Conservation (phyloP, 2,888 invertebrate species). For the Adelphocoris suturalis region DNA sequence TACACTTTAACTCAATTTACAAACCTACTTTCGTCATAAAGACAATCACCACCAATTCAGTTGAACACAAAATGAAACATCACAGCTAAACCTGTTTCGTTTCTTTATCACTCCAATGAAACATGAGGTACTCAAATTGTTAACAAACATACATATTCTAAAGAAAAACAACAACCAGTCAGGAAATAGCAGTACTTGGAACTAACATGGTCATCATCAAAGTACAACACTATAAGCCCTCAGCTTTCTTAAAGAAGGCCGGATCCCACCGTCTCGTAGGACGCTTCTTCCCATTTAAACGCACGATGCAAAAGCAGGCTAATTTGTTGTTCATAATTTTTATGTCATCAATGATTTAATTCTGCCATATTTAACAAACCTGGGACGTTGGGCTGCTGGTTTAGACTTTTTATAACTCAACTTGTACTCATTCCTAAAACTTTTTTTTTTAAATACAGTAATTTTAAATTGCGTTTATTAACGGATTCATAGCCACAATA, state of each 20-base stretch:
- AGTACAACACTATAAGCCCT: not conserved
- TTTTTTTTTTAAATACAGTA: too few species aligned
- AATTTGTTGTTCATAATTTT: not conserved
- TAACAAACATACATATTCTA: not conserved
- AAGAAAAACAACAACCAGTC: not conserved
- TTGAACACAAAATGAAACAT: not conserved
- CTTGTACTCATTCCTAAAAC: too few species aligned
- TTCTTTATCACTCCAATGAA: not conserved
- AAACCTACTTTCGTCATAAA: too few species aligned
- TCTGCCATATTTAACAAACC: not conserved
- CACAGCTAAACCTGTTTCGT: not conserved
- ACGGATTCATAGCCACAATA: too few species aligned
- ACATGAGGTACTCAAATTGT: not conserved
- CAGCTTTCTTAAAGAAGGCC: not conserved
- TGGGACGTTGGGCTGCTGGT: not conserved
- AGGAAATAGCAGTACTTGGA: not conserved
- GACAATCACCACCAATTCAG: too few species aligned
- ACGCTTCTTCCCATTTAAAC: not conserved
- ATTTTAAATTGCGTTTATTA: too few species aligned
- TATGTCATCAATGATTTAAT: not conserved
- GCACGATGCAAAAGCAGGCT: slow-evolving; percentile 30
- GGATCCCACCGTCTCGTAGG: not conserved
- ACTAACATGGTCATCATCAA: not conserved
- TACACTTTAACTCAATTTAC: too few species aligned
- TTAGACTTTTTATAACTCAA: not conserved